A percentile compares a stretch with the other conserved stretches of the same genome.
Conservation (phyloP, 2,113 vertebrate species). For the Columba janthina region DNA sequence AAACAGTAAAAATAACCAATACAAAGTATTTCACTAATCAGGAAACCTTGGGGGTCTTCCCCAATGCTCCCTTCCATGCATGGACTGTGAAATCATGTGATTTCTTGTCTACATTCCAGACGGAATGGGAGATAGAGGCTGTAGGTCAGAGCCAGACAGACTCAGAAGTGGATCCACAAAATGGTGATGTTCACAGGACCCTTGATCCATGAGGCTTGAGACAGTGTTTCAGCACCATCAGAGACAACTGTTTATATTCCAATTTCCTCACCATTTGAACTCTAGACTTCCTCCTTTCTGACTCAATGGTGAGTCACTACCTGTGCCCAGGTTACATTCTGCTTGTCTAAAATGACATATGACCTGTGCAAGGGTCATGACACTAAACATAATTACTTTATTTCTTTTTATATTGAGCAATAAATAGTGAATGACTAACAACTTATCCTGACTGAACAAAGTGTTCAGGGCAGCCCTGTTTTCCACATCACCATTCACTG, state of each 20-base stretch:
- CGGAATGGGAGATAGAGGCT: not conserved
- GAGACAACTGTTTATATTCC: not conserved
- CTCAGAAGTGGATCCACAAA: not conserved
- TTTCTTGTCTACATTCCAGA: not conserved
- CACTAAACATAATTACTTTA: not conserved
- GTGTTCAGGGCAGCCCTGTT: not conserved
- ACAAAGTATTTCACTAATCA: not conserved
- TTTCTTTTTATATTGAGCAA: not conserved
- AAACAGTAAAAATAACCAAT: not conserved
- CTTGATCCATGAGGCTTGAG: not conserved
- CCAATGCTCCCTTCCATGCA: not conserved
- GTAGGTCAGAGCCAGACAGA: not conserved
- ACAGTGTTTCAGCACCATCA: not conserved
- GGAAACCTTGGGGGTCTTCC: not conserved
- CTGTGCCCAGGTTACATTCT: not conserved
- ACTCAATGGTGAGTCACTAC: not conserved
- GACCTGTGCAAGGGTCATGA: not conserved
- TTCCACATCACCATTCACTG: not conserved
- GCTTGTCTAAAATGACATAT: not conserved
- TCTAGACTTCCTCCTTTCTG: not conserved
- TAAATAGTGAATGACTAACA: slow-evolving; percentile 5
- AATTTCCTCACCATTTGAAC: not conserved
- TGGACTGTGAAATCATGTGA: not conserved
- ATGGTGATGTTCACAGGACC: not conserved
- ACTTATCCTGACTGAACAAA: not conserved